A percentile compares a stretch with the other conserved stretches of the same genome.
phyloP scores from a whole-genome alignment of 2,888 invertebrate species.

The Dione vanillae region DNA sequence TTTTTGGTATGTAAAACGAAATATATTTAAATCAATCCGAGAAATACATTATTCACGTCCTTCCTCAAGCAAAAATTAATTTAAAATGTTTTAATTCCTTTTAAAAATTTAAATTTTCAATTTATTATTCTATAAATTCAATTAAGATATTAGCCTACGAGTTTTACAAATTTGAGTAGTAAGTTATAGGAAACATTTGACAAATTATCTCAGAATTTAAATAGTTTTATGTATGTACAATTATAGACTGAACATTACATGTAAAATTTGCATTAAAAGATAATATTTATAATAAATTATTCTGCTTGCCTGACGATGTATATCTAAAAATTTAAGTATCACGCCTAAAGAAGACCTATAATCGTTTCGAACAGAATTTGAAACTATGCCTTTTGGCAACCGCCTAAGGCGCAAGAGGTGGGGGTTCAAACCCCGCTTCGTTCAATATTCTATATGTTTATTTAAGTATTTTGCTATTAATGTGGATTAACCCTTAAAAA shows the following conservation, averaged over 20 bases:
- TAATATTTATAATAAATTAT: background rate
- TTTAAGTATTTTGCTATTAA: too few species aligned
- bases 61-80: background rate
- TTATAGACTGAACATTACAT: background rate
- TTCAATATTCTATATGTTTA: too few species aligned
- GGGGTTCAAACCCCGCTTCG: too few species aligned
- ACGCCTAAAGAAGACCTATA: too few species aligned
- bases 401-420: too few species aligned
- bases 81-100: background rate
- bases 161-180: constrained; percentile 4
- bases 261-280: background rate
- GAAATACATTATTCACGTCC: background rate
- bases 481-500: too few species aligned
- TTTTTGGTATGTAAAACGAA: too few species aligned
- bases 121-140: background rate
- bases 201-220: background rate
- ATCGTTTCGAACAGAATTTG: too few species aligned
- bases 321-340: too few species aligned
- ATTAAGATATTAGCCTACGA: background rate
- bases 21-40: background rate
- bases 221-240: background rate
- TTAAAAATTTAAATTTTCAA: background rate
- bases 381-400: too few species aligned
- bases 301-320: too few species aligned
- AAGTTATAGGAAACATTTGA: background rate